Base-by-base conservation (phyloP, 2,888 invertebrate genomes). In the Cremastinae sp. region DNA sequence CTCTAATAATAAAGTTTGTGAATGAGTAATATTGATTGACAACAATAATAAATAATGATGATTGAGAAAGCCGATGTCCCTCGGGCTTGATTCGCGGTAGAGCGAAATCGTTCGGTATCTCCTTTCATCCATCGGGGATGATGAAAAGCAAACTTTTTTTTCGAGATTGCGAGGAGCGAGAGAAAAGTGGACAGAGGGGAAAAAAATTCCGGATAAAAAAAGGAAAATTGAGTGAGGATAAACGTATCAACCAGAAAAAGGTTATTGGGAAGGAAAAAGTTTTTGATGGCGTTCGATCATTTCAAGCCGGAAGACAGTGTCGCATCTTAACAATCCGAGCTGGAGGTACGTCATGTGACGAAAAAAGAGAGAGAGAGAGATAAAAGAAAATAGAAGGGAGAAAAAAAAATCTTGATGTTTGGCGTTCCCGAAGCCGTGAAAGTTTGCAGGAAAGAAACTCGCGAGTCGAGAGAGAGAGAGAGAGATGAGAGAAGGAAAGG, bases 251-350 rank as follows among this genome's bases (percentile, higher is more conserved):
- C 81, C 59, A 51, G 64, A 16, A 66, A 59, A 51, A 45, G 70
- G 68, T 58, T 69, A 69, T 74, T 77, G 66, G 79, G 72, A 80
- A n/a, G n/a, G n/a, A 79, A 83, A 86, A 86, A 82, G 28, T 28
- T 87, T 87, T 82, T 79, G 79, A 78, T 82, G 83, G 28, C 81
- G 83, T 85, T 87, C 86, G 86, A 87, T 87, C 86, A 86, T 86
- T 82, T 81, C 78, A 5, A 5, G 73, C 79, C 78, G 78, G 82
- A 82, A 82, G 78, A 82, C 80, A 76, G 80, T 83, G 86, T 85
- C 84, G 85, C 84, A 84, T 86, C 82, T 82, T 82, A 85, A 87
- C 85, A 84, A 84, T 79, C n/a, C n/a, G n/a, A n/a, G 81, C 5
- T 28, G 28, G 28, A 28, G 28, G 28, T 65, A 68, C 12, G 12